A percentile compares a stretch with the other conserved stretches of the same genome.
These are phyloP conservation scores for Spinibarbus caldwelli DNA, from an alignment of 2,797 vertebrate genomes.

Conservation along the genomic window DNA sequence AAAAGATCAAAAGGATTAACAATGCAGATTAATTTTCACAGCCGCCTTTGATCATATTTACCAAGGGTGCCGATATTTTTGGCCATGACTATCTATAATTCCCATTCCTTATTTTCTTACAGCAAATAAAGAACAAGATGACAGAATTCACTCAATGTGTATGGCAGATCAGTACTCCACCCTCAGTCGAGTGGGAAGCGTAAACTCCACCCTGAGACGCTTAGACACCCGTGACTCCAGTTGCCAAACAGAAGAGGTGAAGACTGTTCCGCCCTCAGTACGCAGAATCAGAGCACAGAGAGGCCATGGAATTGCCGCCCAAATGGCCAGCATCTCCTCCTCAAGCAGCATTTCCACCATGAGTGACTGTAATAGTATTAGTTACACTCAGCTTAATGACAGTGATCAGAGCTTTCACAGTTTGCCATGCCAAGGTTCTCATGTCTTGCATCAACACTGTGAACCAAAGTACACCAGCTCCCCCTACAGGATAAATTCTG, in stretches of 20 bases:
- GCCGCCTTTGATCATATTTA: too few species aligned
- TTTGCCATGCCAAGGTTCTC: constrained; percentile 75
- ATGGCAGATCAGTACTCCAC: constrained; percentile 81
- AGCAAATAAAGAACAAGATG: constrained; percentile 70
- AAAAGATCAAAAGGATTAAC: too few species aligned
- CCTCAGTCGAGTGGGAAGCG: constrained; percentile 75
- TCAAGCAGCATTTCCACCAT: constrained; percentile 81
- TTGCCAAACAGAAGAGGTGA: constrained; percentile 81
- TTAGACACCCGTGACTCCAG: constrained; percentile 81
- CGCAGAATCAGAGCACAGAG: constrained; percentile 89
- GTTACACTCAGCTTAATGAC: constrained; percentile 67
- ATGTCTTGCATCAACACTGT: constrained; percentile 71
- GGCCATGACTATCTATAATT: too few species aligned
- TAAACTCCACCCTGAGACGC: constrained; percentile 63
- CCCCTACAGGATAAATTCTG: constrained; percentile 72
- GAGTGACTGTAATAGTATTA: constrained; percentile 75
- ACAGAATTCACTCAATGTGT: constrained; percentile 69
- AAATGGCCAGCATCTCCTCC: constrained; percentile 86
- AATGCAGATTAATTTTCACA: too few species aligned
- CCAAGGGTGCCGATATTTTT: too few species aligned
- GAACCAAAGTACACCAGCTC: constrained; percentile 71
- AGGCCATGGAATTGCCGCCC: constrained; percentile 86
- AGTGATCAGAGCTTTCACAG: constrained; percentile 78
- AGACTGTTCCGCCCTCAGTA: constrained; percentile 77
- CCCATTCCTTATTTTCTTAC: constrained; percentile 42